Percentiles rank a stretch among this genome's conserved stretches.
These are phyloP conservation scores for Andrena minutula DNA, from an alignment of 2,888 invertebrate genomes.

Conservation along the genomic window DNA sequence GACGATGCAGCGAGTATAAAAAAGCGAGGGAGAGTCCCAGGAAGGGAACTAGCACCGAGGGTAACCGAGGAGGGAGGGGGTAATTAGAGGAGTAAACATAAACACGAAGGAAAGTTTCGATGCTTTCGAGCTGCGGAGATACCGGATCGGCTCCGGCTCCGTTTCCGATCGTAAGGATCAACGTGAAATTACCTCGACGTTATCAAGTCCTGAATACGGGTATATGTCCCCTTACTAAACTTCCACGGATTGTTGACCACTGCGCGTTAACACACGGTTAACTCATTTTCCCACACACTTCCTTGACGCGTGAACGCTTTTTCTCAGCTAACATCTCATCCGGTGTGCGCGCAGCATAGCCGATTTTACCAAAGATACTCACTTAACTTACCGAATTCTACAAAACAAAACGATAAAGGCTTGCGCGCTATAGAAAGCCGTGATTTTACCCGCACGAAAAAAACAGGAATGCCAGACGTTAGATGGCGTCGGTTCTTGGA, in stretches of 20 bases:
- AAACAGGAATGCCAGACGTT: constrained; percentile 83
- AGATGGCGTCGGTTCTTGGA: constrained; percentile 84
- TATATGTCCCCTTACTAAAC: constrained; percentile 66
- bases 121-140: constrained; percentile 22
- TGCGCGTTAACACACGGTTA: constrained; percentile 80
- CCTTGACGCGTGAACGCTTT: constrained; percentile 68
- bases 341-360: constrained; percentile 55
- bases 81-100: constrained; percentile 82
- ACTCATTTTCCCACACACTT: constrained; percentile 78
- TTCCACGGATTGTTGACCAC: constrained; percentile 72
- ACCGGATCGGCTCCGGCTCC: neutral
- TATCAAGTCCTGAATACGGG: constrained; percentile 55
- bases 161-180: constrained; percentile 11
- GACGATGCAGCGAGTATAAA: constrained; percentile 20
- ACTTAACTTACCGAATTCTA: constrained; percentile 59
- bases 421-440: constrained; percentile 75
- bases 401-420: constrained; percentile 71
- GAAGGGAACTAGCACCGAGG: constrained; percentile 51
- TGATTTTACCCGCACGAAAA: constrained; percentile 78
- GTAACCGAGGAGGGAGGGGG: constrained; percentile 69
- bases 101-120: constrained; percentile 77
- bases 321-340: constrained; percentile 67
- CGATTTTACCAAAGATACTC: constrained; percentile 42
- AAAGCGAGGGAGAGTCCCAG: constrained; percentile 55
- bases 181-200: constrained; percentile 59